A percentile compares a stretch with the other conserved stretches of the same genome.
Evolutionary conservation across 1,140 invertebrate species (phyloP).

Genomic region (Penaeus vannamei): DNA sequence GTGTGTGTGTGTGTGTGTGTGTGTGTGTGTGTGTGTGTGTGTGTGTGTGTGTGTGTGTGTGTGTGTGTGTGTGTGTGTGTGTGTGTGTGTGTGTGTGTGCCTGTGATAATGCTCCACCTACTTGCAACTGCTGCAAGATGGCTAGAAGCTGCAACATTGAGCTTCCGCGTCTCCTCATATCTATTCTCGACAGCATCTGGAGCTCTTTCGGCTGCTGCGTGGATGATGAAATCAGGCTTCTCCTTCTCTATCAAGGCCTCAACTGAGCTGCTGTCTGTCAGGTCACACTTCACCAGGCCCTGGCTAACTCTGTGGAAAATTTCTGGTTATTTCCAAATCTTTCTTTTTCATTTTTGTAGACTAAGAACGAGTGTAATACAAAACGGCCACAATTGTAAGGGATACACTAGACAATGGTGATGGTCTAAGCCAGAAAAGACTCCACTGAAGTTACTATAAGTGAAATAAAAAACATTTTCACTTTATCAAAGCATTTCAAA

Average conservation of each 20-base stretch:
- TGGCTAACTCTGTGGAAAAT: constrained; percentile 67
- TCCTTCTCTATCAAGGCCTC: constrained; percentile 70
- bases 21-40: background rate
- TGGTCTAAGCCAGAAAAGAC: no score
- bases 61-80: background rate
- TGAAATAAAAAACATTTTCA: no score
- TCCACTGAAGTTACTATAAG: no score
- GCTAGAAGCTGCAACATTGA: constrained; percentile 74
- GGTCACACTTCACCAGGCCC: constrained; percentile 69
- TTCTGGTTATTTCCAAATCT: background rate
- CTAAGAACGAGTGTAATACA: background rate
- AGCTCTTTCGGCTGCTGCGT: constrained; percentile 75
- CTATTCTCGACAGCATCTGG: constrained; percentile 75
- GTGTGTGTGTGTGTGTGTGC: background rate
- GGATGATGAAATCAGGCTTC: constrained; percentile 74
- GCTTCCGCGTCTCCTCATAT: constrained; percentile 70
- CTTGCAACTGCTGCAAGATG: constrained; percentile 73
- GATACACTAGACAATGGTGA: background rate
- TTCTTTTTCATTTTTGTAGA: background rate
- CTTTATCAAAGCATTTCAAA: no score
- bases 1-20: background rate
- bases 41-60: background rate
- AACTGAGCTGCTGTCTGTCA: constrained; percentile 67
- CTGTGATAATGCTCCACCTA: constrained; percentile 67
- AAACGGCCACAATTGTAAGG: background rate